Evolutionary conservation across 1,140 invertebrate genomes (phyloP), one percentile per base, ranked within the genome.

Genomic region (Ladona fulva): DNA sequence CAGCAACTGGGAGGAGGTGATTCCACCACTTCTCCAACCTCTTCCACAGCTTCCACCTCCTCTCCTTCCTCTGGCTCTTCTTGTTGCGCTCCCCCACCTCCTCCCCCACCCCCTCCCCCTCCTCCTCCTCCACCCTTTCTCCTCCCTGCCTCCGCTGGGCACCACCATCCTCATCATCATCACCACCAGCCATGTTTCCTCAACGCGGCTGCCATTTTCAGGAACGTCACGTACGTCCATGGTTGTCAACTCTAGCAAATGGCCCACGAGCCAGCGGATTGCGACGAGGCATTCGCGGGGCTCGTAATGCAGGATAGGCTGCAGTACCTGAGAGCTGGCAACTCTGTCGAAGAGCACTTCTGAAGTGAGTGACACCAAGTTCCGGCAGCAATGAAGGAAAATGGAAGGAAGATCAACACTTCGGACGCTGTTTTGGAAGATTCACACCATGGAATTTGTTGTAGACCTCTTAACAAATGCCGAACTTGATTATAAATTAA

Each of bases 211-310:
- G 91, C 91, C 24, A 89, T 92, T 59, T 92, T 92, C 80, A 88
- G 91, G 42, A 92, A 92, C 81, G 91, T 92, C 16, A 90, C 90
- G 42, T 92, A 92, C 81, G 91, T 92, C 12, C 91, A 92, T 79
- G 90, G 91, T 29, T 92, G 91, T 81, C 91, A 90, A 76, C 86
- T 91, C 82, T 91, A 90, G 80, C 52, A 22, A 66, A 19, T 66
- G 16, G 52, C 52, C 52, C 16, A 22, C 52, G 52, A 66, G 52
- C 52, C 52, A 66, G 52, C 52, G 52, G 52, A 66, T 12, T 16
- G 52, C 52, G 16, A 16, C 14, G n/a, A 16, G 1, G 52, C 52
- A 5, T 66, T 66, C n/a, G 52, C 52, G 3, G 52, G n/a, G 52
- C 52, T 66, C 52, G 52, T 66, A 22, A 16, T 66, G 52, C 52